Evolutionary conservation across 1,140 invertebrate species (phyloP), one percentile per base, ranked within the genome.

Genomic region (Drosophila kohkoa): DNA sequence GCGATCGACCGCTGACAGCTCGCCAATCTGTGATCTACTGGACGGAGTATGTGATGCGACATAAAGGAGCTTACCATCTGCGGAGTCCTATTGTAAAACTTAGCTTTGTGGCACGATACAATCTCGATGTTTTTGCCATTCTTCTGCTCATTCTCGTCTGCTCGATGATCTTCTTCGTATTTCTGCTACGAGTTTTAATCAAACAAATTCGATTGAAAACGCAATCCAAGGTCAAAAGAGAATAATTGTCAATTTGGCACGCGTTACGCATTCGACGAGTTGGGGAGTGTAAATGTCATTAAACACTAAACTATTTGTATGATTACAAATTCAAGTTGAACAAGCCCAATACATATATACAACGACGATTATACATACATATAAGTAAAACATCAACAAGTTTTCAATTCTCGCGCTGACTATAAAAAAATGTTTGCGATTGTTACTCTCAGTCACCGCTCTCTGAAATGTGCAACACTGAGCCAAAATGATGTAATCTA

Each of bases 11-110:
- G 0, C n/a, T 87, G 11, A 79, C 81, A 0, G 71, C 93, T 3
- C 71, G 93, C 5, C 92, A 94, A n/a, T 81, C 82, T 8, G 93
- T 92, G 0, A 71, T 93, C 8, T 93, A 79, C 43, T 93, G 93
- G 90, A 86, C 93, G 0, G 93, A 94, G 67, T 93, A 94, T 54
- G 74, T 94, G 13, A 75, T 93, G 10, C 71, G 93, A 1, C 92
- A 94, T 58, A 82, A 91, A 30, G 93, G 93, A 5, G 93, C 93
- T 10, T 66, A 76, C 1, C 93, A 93, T 32, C 68, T 94, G 20
- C 89, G 85, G 70, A 86, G 72, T 58, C 91, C 92, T 0, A 13
- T 66, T 1, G 32, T 89, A 32, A 75, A 82, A 0, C 60, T 93
- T 67, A 59, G 28, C 25, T 87, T 86, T 64, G 54, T 90, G 16